Evolutionary conservation across 2,888 invertebrate genomes (phyloP).

Genomic region (Theretra japonica): DNA sequence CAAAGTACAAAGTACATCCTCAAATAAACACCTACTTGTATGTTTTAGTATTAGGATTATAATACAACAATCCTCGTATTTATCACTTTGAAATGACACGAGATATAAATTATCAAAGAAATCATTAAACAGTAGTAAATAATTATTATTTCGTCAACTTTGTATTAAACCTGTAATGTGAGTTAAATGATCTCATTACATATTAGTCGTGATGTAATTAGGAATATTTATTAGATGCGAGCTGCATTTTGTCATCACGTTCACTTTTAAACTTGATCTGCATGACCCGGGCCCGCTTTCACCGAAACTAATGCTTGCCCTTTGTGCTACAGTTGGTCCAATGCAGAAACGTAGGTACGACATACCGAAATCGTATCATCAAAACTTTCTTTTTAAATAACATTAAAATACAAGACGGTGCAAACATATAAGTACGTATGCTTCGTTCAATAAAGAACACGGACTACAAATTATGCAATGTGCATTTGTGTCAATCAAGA

Average conservation of each 20-base stretch:
- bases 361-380: background rate
- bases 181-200: conserved; percentile 13
- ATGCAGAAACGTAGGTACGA: background rate
- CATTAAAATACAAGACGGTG: background rate
- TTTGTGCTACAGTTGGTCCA: background rate
- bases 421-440: background rate
- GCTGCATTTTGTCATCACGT: conserved; percentile 42
- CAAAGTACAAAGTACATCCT: no score
- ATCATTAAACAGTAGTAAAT: no score
- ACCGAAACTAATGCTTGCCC: conserved; percentile 34
- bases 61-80: no score
- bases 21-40: no score
- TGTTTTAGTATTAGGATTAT: no score
- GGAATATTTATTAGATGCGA: conserved; percentile 8
- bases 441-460: no score
- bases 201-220: conserved; percentile 2
- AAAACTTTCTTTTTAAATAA: background rate
- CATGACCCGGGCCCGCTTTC: conserved; percentile 46
- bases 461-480: no score
- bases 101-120: background rate
- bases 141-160: conserved; percentile 4
- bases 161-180: background rate
- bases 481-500: background rate
- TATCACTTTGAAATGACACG: background rate
- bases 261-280: conserved; percentile 46